Evolutionary conservation across 1,140 invertebrate species (phyloP), one percentile per base, ranked within the genome.

Genomic region (Dendrolimus punctatus): DNA sequence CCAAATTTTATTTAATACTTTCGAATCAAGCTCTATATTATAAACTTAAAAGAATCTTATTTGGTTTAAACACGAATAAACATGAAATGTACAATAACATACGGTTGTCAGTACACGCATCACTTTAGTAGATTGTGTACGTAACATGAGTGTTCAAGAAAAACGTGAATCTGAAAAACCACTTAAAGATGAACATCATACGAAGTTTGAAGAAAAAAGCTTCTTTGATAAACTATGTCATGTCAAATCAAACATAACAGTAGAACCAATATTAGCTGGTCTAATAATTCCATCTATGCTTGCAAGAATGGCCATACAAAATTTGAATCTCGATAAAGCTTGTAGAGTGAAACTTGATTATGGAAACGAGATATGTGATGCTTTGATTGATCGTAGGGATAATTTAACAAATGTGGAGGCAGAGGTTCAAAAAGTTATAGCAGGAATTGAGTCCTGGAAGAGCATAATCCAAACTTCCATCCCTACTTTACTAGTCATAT

Each of bases 311-410:
- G 88, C 89, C 1, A 83, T 85, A 37, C 88, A 90, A 67, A 90
- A 91, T 79, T 67, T 92, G 9, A 89, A 89, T 68, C 76, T 91
- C 53, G 90, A 91, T 59, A 91, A 91, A 74, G 87, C 90, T 0
- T 92, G 91, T 59, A 73, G 89, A 10, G 87, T 91, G 0, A 90
- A 90, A 69, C 56, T 89, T 39, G 67, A 72, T 5, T 88, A 85
- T 47, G 78, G 82, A 40, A 73, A 84, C 9, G 77, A 80, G 36
- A 82, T 89, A 43, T 92, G 91, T 64, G 85, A 89, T 60, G 80
- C 82, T 0, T 60, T 91, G 4, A 77, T 87, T 5, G 62, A 73
- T 40, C 73, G 78, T 57, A 80, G 83, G 56, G 70, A 68, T 5
- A 88, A 87, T 55, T 69, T 78, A 5, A 86, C 80, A 5, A 61